These are phyloP conservation scores for Sebastes nivosus DNA, from an alignment of 2,797 vertebrate species.

Conservation along the genomic window DNA sequence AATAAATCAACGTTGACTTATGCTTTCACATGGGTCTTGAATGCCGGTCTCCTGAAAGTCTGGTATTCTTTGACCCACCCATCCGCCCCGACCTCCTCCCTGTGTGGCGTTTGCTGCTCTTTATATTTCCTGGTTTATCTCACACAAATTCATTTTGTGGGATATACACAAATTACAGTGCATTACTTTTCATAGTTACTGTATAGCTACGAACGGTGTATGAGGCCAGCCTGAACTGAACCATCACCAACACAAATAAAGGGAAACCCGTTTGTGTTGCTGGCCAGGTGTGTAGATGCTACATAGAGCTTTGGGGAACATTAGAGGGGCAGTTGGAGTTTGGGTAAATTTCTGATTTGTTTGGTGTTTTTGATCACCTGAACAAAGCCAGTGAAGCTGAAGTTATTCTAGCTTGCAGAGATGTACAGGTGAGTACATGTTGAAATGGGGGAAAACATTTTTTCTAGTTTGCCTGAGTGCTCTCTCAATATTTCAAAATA, in stretches of 20 bases:
- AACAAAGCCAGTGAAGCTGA: neutral
- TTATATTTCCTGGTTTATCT: too few relatives aligned
- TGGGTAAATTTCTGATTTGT: neutral
- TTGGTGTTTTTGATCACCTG: neutral
- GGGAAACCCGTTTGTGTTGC: neutral
- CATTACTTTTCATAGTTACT: too few relatives aligned
- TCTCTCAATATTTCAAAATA: neutral
- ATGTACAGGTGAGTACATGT: neutral
- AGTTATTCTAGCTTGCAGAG: neutral
- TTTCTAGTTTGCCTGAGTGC: neutral
- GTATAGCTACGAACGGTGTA: neutral
- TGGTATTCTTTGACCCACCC: too few relatives aligned
- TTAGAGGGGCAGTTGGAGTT: neutral
- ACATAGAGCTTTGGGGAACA: neutral
- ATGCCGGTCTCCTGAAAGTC: too few relatives aligned
- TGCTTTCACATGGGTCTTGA: too few relatives aligned
- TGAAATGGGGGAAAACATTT: neutral
- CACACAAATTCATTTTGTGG: too few relatives aligned
- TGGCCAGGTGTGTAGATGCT: too few relatives aligned
- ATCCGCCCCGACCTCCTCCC: too few relatives aligned
- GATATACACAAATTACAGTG: too few relatives aligned
- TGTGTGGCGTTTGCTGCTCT: too few relatives aligned
- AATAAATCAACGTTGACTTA: too few relatives aligned
- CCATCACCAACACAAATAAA: neutral
- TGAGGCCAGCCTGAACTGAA: neutral